Evolutionary conservation across 2,888 invertebrate genomes (phyloP), one percentile per base, ranked within the genome.

Genomic region (Pasiphila rectangulata): DNA sequence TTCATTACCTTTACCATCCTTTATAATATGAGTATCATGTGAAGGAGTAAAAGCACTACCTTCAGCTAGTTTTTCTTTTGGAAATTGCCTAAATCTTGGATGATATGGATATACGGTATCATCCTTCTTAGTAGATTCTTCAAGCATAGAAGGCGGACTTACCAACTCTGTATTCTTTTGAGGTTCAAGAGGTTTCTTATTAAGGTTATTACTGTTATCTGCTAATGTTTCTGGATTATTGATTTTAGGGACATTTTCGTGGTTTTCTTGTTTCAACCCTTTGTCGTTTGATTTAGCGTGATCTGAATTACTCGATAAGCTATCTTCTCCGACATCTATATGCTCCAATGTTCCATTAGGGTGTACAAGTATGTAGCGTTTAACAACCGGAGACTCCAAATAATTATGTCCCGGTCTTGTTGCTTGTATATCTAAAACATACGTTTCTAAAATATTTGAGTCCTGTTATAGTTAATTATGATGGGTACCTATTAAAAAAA

Each of bases 391-490:
- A 23, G 13, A 35, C 3, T 12, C 9, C 38, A 45, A 25, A 32
- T 12, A 12, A 24, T 41, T 19, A 2, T 35, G 12, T 46, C 39
- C 25, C 25, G 25, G 34, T 35, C 34, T 23, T 0, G 15, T 6
- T 15, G 25, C 34, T 20, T 34, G 15, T 37, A 32, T 16, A 15
- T 42, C 10, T 5, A n/a, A 25, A 21, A 13, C 6, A 9, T 36
- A 20, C 0, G 13, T 32, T 32, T 6, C 42, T 47, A 32, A 21
- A 47, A 46, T 3, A 19, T 25, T 7, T 25, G 15, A 25, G 2
- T 15, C 13, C 3, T 13, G n/a, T 29, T 29, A 95, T 96, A 74
- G 94, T 94, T n/a, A 97, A 83, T 23, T 9, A 17, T 13, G 7
- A 1, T 7, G 12, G 13, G 12, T 12, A 13, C 7, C 13, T 7